phyloP scores from a whole-genome alignment of 2,888 invertebrate genomes.

The Drosophila mayaguana region DNA sequence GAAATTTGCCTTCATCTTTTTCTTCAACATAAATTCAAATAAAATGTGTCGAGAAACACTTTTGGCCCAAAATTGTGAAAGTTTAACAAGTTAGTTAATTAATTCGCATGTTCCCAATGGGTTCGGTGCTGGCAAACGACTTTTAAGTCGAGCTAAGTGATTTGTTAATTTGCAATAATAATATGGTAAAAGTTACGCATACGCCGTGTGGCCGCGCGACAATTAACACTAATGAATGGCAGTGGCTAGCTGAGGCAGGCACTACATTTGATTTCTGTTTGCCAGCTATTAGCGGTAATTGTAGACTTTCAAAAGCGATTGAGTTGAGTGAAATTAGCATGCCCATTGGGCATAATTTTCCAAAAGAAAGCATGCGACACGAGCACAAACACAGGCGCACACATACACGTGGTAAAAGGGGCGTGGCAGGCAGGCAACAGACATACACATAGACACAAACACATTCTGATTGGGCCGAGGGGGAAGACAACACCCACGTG shows the following conservation, averaged over 20 bases:
- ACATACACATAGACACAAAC: constrained; percentile 18
- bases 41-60: constrained; percentile 43
- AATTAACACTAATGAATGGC: constrained; percentile 69
- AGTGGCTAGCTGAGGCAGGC: constrained; percentile 5
- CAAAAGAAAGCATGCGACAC: constrained; percentile 38
- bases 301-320: constrained; percentile 69
- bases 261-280: constrained; percentile 59
- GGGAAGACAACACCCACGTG: constrained; percentile 55
- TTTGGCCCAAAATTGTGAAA: constrained; percentile 58
- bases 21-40: constrained; percentile 52
- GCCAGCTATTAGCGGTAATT: constrained; percentile 73
- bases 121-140: constrained; percentile 1
- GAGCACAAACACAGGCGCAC: constrained; percentile 14
- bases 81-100: constrained; percentile 74
- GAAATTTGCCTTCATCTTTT: background rate
- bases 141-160: constrained; percentile 60
- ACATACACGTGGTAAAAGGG: constrained; percentile 23
- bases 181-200: constrained; percentile 50
- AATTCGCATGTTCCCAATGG: constrained; percentile 59
- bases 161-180: constrained; percentile 71
- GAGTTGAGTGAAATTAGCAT: constrained; percentile 73
- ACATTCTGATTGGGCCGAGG: constrained; percentile 46
- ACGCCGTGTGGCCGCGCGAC: constrained; percentile 48
- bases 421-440: constrained; percentile 33
- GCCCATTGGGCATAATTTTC: constrained; percentile 73